These are phyloP conservation scores for Maniola hyperantus DNA, from an alignment of 2,888 invertebrate species.

Conservation along the genomic window DNA sequence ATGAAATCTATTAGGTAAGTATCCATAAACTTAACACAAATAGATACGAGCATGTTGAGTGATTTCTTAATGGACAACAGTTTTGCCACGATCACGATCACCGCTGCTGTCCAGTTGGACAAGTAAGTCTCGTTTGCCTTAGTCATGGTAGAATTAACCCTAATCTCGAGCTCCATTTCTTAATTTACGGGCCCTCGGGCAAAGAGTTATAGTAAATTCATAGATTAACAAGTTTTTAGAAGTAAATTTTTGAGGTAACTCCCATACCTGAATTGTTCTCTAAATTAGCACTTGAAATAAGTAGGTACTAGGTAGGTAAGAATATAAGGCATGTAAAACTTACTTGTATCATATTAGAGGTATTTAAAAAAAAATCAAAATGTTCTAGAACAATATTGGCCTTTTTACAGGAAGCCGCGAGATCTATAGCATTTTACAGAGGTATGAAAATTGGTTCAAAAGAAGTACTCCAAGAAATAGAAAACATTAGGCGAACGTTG, in stretches of 20 bases:
- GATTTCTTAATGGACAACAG: background rate
- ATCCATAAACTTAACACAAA: background rate
- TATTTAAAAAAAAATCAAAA: background rate
- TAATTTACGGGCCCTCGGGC: background rate
- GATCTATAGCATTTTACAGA: conserved; percentile 59
- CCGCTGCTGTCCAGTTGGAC: background rate
- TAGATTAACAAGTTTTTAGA: background rate
- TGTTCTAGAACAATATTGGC: background rate
- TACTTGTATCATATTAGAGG: no score
- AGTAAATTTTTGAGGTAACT: no score
- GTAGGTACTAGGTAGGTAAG: no score
- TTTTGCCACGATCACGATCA: background rate
- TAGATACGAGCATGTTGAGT: background rate
- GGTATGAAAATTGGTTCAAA: conserved; percentile 49
- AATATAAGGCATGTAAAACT: no score
- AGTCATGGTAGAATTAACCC: no score
- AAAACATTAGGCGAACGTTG: conserved; percentile 49
- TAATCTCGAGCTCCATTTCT: background rate
- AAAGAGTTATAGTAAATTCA: background rate
- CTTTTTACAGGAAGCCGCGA: conserved; percentile 58
- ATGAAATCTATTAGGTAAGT: background rate
- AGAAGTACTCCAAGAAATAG: conserved; percentile 52
- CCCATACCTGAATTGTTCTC: no score
- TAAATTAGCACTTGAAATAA: no score
- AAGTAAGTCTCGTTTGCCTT: background rate